These are phyloP conservation scores for Rachycentron canadum DNA, from an alignment of 2,797 vertebrate genomes.

Conservation along the genomic window DNA sequence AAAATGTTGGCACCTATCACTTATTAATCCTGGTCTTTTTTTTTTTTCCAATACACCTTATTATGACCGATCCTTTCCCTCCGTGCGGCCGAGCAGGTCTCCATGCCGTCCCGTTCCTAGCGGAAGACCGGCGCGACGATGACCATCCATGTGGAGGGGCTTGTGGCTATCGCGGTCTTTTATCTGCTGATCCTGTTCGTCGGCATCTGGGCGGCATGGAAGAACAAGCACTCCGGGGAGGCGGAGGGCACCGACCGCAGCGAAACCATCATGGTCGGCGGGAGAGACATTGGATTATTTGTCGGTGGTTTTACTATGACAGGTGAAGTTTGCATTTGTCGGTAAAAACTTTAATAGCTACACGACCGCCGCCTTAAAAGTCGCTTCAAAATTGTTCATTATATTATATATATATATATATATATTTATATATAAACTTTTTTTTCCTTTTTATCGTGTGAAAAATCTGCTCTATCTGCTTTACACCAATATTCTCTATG, in stretches of 20 bases:
- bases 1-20: not conserved
- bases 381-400: not conserved
- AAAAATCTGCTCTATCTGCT: not conserved
- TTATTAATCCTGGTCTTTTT: no score
- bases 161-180: constrained; percentile 95
- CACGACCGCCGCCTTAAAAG: not conserved
- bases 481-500: not conserved
- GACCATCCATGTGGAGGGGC: constrained; percentile 94
- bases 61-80: not conserved
- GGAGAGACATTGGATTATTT: constrained; percentile 95
- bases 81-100: constrained; percentile 67
- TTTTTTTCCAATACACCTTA: no score
- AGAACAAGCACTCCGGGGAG: constrained; percentile 93
- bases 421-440: no score
- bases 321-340: constrained; percentile 78
- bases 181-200: constrained; percentile 94
- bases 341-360: not conserved
- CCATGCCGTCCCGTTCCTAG: constrained; percentile 79
- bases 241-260: constrained; percentile 90
- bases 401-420: no score
- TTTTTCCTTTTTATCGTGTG: not conserved
- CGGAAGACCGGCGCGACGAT: constrained; percentile 77
- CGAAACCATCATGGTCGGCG: constrained; percentile 97
- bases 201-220: constrained; percentile 99
- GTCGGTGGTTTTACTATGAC: constrained; percentile 99